Evolutionary conservation across 2,888 invertebrate genomes (phyloP).

Genomic region (Diaperis boleti): DNA sequence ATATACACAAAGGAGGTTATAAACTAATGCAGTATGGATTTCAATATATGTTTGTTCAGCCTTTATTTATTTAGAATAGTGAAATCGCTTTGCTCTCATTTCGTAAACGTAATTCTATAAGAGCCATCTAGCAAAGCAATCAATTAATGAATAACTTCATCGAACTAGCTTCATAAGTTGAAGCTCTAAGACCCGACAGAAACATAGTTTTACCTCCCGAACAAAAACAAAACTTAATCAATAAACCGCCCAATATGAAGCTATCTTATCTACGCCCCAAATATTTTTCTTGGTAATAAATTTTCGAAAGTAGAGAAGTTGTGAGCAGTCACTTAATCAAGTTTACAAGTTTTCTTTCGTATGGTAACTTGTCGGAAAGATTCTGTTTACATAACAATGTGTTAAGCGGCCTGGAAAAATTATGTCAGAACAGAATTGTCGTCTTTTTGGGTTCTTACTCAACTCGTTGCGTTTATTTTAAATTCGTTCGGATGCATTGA

Average conservation of each 20-base stretch:
- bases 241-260: constrained; percentile 17
- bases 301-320: constrained; percentile 38
- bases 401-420: constrained; percentile 48
- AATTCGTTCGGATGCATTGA: constrained; percentile 39
- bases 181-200: no score
- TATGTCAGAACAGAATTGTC: constrained; percentile 45
- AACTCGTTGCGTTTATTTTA: constrained; percentile 32
- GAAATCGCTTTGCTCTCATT: no score
- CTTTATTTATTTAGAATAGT: no score
- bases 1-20: no score
- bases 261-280: constrained; percentile 29
- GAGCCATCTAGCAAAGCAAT: no score
- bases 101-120: no score
- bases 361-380: constrained; percentile 46
- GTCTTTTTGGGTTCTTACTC: constrained; percentile 38
- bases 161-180: no score
- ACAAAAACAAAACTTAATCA: constrained; percentile 25
- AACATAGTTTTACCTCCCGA: neutral
- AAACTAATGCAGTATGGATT: no score
- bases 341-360: constrained; percentile 47
- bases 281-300: constrained; percentile 43
- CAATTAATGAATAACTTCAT: no score
- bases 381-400: constrained; percentile 51
- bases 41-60: no score
- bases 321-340: constrained; percentile 45